Evolutionary conservation across 2,888 invertebrate genomes (phyloP), one percentile per base, ranked within the genome.

Genomic region (Bursaphelenchus okinawaensis): DNA sequence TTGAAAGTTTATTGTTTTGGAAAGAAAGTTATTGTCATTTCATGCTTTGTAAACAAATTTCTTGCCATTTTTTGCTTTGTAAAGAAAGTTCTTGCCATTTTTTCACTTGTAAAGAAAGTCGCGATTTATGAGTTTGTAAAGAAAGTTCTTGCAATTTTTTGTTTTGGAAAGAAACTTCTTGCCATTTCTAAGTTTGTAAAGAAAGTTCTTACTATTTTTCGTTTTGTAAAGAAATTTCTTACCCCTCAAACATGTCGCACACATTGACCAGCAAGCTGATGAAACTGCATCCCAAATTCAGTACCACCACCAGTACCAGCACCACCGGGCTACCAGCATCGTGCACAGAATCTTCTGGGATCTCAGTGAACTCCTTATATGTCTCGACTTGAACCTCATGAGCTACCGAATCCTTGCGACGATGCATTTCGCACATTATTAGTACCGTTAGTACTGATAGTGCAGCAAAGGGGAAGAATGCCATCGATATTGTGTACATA

Each of bases 251-350:
- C 75, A 78, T 76, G 60, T 78, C 78, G 51, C 72, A 75, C 20
- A 78, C 67, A 55, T 78, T 78, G 26, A 77, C 75, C 27, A 77
- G 65, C 24, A 78, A 68, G n/a, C 76, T 76, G 23, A 77, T 72
- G 62, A 75, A 58, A 66, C 77, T 78, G 65, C 79, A 79, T 50
- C 68, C 61, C 8, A 79, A 70, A 55, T 78, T 78, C 7, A 79
- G 72, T 12, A 75, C 60, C 29, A 79, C 74, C 4, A 79, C 78
- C n/a, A 74, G 65, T 1, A 79, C 73, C 16, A 79, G 73, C 19
- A 79, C 77, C 40, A 71, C 65, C 7, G 78, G 70, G 16, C 72
- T 69, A 19, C 60, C 57, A 6, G 60, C 65, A 26, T 73, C 73
- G 28, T 40, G 40, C 40, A 40, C 40, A 16, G 68, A 65, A 22